Evolutionary conservation across 1,140 invertebrate species (phyloP).

Genomic region (Drosophila athabasca): DNA sequence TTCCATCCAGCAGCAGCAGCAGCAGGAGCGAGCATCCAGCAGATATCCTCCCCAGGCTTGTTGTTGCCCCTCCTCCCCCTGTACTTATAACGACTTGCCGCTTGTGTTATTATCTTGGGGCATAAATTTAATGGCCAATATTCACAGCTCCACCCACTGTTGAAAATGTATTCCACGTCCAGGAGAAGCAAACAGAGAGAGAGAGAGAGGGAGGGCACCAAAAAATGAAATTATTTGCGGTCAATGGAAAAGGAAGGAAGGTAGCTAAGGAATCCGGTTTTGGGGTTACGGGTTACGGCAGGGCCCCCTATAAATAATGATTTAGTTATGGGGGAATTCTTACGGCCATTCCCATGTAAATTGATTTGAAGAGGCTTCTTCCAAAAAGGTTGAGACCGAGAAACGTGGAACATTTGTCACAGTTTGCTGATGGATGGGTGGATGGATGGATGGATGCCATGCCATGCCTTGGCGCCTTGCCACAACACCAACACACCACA

Average conservation of each 20-base stretch:
- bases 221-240: slow-evolving; percentile 72
- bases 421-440: slow-evolving; percentile 63
- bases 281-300: slow-evolving; percentile 3
- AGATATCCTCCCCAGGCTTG: slow-evolving; percentile 1
- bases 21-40: too few species aligned
- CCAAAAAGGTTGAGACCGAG: slow-evolving; percentile 16
- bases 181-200: background rate
- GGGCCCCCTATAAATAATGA: slow-evolving; percentile 68
- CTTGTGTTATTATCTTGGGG: slow-evolving; percentile 80
- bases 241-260: slow-evolving; percentile 22
- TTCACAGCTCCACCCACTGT: slow-evolving; percentile 81
- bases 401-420: slow-evolving; percentile 56
- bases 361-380: slow-evolving; percentile 64
- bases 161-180: slow-evolving; percentile 62
- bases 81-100: slow-evolving; percentile 77
- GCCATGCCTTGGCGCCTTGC: slow-evolving; percentile 47
- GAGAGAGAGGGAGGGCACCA: slow-evolving; percentile 9
- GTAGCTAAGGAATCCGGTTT: slow-evolving; percentile 19
- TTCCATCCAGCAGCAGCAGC: slow-evolving; percentile 8
- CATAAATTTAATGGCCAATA: slow-evolving; percentile 82
- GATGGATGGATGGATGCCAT: slow-evolving; percentile 22
- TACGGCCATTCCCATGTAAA: slow-evolving; percentile 43
- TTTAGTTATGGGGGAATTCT: slow-evolving; percentile 44
- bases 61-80: slow-evolving; percentile 34
- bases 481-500: too few species aligned